Evolutionary conservation across 1,140 invertebrate genomes (phyloP), one percentile per base, ranked within the genome.

Genomic region (Cotesia vestalis): DNA sequence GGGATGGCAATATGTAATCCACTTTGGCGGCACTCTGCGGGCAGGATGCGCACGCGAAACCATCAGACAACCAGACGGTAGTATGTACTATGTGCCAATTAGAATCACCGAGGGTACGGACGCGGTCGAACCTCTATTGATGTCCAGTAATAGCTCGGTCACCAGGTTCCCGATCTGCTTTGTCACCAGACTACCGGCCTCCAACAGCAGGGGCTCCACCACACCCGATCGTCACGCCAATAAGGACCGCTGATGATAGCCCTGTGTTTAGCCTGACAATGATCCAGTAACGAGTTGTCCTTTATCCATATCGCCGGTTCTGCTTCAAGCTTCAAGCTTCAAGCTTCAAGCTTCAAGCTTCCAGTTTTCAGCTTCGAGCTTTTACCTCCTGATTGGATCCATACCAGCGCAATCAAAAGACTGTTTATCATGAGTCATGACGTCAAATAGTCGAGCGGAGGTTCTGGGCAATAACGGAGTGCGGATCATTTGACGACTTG

Each of bases 1-100:
- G 8, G 20, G 46, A 20, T 20, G 27, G 17, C 51, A 67, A 80
- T 80, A 79, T 79, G 80, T 81, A 82, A 82, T 82, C 80, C 80
- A 82, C 78, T 82, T 78, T 78, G 62, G 69, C 46, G 12, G 66
- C 67, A 70, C 57, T 57, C 63, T 75, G 78, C 73, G 68, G 69
- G 46, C 66, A 62, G 20, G 38, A 46, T 63, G 55, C 55, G 52
- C 27, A 51, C 46, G 66, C 27, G 55, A 36, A 51, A 73, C 68
- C 69, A 73, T 64, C 69, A 71, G 75, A 77, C 75, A 77, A 76
- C n/a, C 51, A 40, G 63, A 12, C 17, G 40, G 27, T 34, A 62
- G 8, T 36, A 72, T 71, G 73, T 79, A 76, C 78, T 79, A 73
- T 77, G 75, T 74, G 78, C 73, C 69, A 75, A 73, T 68, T 74